A percentile compares a stretch with the other conserved stretches of the same genome.
These are phyloP conservation scores for Lasioglossum marginatum DNA, from an alignment of 2,888 invertebrate genomes.

Conservation along the genomic window DNA sequence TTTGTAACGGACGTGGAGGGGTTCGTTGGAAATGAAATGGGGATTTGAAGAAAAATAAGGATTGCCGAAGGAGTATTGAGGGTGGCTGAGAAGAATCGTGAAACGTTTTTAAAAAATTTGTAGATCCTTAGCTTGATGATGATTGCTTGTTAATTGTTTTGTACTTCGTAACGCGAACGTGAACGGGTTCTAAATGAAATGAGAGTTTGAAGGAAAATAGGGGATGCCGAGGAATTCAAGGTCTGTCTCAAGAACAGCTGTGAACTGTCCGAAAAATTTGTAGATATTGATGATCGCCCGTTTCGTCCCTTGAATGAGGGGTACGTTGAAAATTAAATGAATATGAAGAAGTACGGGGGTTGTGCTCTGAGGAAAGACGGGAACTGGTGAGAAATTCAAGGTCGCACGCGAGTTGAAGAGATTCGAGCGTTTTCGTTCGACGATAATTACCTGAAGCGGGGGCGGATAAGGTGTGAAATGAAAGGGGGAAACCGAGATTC, in stretches of 20 bases:
- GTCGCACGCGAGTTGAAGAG: neutral
- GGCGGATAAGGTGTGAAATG: neutral
- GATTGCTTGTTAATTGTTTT: neutral
- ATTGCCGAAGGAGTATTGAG: neutral
- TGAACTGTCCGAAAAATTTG: neutral
- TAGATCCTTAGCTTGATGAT: neutral
- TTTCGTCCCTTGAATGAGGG: neutral
- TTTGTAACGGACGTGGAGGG: neutral
- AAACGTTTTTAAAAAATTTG: neutral
- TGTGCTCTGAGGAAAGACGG: neutral
- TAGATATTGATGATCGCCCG: neutral
- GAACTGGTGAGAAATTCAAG: conserved; percentile 12
- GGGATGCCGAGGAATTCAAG: neutral
- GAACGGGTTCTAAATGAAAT: neutral
- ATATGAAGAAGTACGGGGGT: neutral
- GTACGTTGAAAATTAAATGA: neutral
- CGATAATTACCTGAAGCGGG: conserved; percentile 31
- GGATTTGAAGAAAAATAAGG: too few species aligned
- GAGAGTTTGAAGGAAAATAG: too few species aligned
- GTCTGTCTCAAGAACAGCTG: neutral
- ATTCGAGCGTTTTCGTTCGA: conserved; percentile 15
- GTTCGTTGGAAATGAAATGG: neutral
- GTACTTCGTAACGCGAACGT: neutral
- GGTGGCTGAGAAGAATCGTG: neutral
- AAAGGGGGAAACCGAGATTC: conserved; percentile 5